These are phyloP conservation scores for Parotia lawesii DNA, from an alignment of 2,113 vertebrate species.

Conservation along the genomic window DNA sequence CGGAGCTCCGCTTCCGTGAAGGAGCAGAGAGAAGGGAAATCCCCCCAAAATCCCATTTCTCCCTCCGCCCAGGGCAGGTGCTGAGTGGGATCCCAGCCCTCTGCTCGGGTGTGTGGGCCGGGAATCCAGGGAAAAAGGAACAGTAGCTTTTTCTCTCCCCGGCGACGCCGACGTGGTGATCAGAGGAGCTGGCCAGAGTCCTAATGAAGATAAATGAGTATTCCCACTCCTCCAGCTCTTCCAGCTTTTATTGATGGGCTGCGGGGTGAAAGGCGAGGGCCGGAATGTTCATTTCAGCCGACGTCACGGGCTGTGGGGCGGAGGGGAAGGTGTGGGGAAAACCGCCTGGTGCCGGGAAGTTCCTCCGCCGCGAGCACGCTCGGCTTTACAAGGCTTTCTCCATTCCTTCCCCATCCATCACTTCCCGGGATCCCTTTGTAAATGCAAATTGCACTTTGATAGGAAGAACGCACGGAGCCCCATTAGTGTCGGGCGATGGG, in stretches of 20 bases:
- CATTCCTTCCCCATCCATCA: constrained; percentile 68
- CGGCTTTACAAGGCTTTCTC: constrained; percentile 27
- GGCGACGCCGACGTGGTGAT: constrained; percentile 32
- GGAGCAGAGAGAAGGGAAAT: background rate
- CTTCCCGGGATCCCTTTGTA: constrained; percentile 59
- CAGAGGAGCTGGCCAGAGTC: constrained; percentile 65
- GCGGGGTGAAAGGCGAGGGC: constrained; percentile 68
- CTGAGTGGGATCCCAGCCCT: background rate
- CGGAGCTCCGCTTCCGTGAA: fast-evolving
- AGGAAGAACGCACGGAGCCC: constrained; percentile 46
- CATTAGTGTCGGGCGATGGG: constrained; percentile 51
- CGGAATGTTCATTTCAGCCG: constrained; percentile 63
- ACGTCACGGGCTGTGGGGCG: constrained; percentile 10
- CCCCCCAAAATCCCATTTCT: background rate
- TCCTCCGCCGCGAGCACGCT: background rate
- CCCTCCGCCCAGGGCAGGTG: background rate
- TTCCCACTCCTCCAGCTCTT: constrained; percentile 34
- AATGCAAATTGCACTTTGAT: constrained; percentile 74
- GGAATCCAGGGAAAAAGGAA: background rate
- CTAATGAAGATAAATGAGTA: constrained; percentile 75
- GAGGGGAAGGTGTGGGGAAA: constrained; percentile 58
- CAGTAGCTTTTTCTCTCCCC: constrained; percentile 48
- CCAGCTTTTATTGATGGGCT: constrained; percentile 72
- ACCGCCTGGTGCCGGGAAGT: constrained; percentile 28
- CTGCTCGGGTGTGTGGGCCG: background rate